Base-by-base conservation (phyloP, 1,140 invertebrate genomes). In the Calosoma granatense region DNA sequence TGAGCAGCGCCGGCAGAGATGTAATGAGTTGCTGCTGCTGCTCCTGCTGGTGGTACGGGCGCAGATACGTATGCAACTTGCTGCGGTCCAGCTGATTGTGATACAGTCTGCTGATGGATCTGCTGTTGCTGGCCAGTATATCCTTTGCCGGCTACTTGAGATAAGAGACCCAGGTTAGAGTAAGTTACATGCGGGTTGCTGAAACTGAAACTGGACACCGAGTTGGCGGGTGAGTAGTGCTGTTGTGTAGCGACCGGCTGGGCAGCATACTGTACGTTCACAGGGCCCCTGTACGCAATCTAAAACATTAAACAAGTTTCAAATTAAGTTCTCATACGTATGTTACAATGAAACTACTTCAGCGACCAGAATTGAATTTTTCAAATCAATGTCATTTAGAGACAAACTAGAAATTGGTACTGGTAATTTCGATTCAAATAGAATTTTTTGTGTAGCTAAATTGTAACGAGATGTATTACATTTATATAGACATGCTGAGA, bases 151-250 rank as follows among this genome's bases (percentile, higher is more conserved):
- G 57, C 55, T 2, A 61, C 17, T 62, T 69, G 67, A 14, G 56
- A 53, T 12, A 69, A 51, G 2, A 67, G 55, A 15, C 68, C 68
- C 14, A 63, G 53, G 56, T 65, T 69, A 19, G 61, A 67, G 61
- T 70, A 70, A 17, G 60, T 47, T 9, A 69, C 68, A 3, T 68
- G 53, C 3, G 68, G 68, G 57, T 67, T 70, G 15, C 61, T 63
- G 54, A 67, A 70, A 41, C 61, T 64, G 60, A 70, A 69, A 19
- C 59, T 59, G 0, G 68, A 70, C 2, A 70, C 68, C 14, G 67
- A 64, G 41, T 60, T 58, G 17, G 68, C 68, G 51, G 62, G 56
- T 0, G 68, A 70, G 51, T 67, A 70, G 19, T 59, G 61, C 17
- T 39, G 41, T 11, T 43, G 17, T 41, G 47, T 36, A 22, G 59